These are phyloP conservation scores for Prenolepis imparis DNA, from an alignment of 2,888 invertebrate genomes.

Conservation along the genomic window DNA sequence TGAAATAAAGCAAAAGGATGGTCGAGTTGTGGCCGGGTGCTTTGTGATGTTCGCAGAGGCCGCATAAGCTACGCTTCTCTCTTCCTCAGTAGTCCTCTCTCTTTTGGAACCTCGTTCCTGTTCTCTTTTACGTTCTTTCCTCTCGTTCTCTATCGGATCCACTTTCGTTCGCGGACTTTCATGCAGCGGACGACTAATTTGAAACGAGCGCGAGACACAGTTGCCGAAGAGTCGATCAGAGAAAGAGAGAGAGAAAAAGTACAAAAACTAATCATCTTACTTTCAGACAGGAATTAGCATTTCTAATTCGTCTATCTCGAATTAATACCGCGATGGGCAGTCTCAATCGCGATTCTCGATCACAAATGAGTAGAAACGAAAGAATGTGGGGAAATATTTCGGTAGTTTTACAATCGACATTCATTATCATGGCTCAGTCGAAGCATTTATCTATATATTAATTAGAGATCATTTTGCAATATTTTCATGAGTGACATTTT, in stretches of 20 bases:
- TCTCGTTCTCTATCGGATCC: conserved; percentile 57
- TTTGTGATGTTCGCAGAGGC: conserved; percentile 80
- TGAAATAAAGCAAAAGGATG: conserved; percentile 80
- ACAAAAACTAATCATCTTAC: conserved; percentile 74
- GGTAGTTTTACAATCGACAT: conserved; percentile 12
- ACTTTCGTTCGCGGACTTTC: conserved; percentile 67
- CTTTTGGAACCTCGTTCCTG: not conserved
- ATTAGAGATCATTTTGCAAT: conserved; percentile 6
- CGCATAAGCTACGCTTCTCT: conserved; percentile 62
- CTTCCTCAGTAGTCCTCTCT: conserved; percentile 53
- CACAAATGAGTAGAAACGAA: not conserved
- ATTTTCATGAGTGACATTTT: not conserved
- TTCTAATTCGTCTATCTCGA: conserved; percentile 81
- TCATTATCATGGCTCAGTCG: conserved; percentile 10
- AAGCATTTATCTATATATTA: conserved; percentile 6
- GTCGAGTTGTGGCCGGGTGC: conserved; percentile 74
- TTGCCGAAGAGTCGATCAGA: conserved; percentile 27
- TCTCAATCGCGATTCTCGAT: not conserved
- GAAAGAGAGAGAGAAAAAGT: not conserved
- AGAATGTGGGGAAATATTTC: not conserved
- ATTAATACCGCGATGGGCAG: conserved; percentile 69
- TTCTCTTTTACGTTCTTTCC: conserved; percentile 8
- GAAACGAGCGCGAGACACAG: conserved; percentile 74
- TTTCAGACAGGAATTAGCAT: conserved; percentile 75
- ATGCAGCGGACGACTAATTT: conserved; percentile 79